Base-by-base conservation (phyloP, 2,113 vertebrate genomes). In the Callipepla californica region DNA sequence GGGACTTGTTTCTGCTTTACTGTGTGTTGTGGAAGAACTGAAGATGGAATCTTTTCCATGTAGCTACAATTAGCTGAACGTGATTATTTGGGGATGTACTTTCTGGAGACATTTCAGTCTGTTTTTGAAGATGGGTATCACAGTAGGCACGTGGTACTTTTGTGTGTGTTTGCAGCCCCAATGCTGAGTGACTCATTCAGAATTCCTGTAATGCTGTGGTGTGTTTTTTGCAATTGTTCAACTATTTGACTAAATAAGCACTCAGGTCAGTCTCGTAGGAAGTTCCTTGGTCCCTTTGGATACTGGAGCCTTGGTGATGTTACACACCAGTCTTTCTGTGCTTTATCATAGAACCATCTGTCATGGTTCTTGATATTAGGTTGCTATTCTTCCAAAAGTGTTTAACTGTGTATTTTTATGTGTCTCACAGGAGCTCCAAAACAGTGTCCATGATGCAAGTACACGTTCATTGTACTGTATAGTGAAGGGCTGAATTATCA, bases 161-260 rank as follows among this genome's bases (percentile, higher is more conserved):
- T 57, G 17, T 57, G 30, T 57, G 19, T 72, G 7, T 53, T 89
- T 69, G 47, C 55, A 77, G 44, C 42, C 51, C 13, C 11, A n/a
- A 22, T 51, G 48, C 40, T 68, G 74, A 72, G 22, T 76, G 62
- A 86, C 38, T 66, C 12, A 8, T 48, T 82, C 74, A 62, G 30
- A 79, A 91, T 65, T 81, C 38, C 48, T 69, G 9, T 47, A 34
- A 58, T 57, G 13, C 40, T 40, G 30, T 38, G 20, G 19, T 72
- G 61, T 1, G 0, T 26, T 53, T 81, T 28, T 44, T 25, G 4
- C 38, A 15, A 6, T 58, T 0, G 0, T 59, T 87, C 32, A 50
- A 45, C 12, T 1, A 0, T 69, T 90, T 76, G 30, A 20, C 36
- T 85, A 38, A 85, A 58, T n/a, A 53, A 86, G 18, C 4, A 1